Base-by-base conservation (phyloP, 2,888 invertebrate species). In the Agrotis clavis region DNA sequence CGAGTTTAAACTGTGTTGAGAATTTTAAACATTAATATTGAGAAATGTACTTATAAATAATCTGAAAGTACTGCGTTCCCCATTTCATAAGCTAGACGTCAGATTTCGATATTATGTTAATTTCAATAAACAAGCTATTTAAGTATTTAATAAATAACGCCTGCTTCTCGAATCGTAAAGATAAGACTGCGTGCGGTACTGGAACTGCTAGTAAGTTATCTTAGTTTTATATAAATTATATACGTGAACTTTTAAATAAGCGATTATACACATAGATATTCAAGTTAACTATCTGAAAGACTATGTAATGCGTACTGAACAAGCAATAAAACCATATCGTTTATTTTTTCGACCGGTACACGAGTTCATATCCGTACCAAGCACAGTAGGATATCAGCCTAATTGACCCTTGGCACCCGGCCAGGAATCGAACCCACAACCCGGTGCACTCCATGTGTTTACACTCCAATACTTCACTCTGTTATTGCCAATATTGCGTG, bases 381-480 rank as follows among this genome's bases (percentile, higher is more conserved):
- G 70, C 61, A 68, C 41, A 61, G 66, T 48, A 57, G 67, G 68
- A 71, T 78, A 77, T 84, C 77, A 82, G 76, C 68, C 69, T 82
- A 85, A 85, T 81, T 82, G 67, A 51, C 67, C 45, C 53, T 50
- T 84, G 84, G 84, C 83, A 16, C 21, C 9, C 45, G 11, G 76
- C 84, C 85, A 85, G 71, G 69, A 48, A 76, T 82, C 71, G 72
- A 78, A 82, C 76, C 69, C 59, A 67, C 60, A 66, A 82, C 80
- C 77, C 62, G 67, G 74, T 65, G 70, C 67, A 25, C 61, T 73
- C 48, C 71, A 65, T 74, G 74, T 82, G 84, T 71, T 74, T 67
- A 70, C 70, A 64, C 65, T 73, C 51, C 53, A 68, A 68, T 62
- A 71, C 70, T 60, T 56, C 30, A 50, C 71, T 66, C 35, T 83